These are phyloP conservation scores for Trachelus stipa DNA, from an alignment of 2,888 invertebrate genomes.

Conservation along the genomic window DNA sequence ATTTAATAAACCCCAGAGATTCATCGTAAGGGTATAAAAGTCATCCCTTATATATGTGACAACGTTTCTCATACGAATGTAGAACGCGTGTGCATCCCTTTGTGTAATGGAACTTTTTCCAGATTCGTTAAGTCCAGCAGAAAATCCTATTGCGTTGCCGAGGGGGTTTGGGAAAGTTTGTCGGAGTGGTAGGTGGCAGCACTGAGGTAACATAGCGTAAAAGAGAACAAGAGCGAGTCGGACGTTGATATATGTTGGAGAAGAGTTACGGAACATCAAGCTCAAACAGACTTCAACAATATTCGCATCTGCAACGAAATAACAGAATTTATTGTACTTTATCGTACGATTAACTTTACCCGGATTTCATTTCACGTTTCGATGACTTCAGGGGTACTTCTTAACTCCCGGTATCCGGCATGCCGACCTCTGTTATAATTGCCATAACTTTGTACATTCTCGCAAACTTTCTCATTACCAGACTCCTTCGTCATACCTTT, in stretches of 20 bases:
- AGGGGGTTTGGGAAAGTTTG: background rate
- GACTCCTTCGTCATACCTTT: conserved; percentile 12
- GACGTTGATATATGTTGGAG: background rate
- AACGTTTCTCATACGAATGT: background rate
- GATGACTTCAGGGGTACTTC: conserved; percentile 11
- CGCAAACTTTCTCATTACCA: conserved; percentile 23
- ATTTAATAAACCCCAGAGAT: background rate
- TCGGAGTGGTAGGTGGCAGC: background rate
- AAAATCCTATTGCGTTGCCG: background rate
- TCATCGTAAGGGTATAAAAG: background rate
- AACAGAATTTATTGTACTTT: background rate
- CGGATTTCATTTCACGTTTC: conserved; percentile 59
- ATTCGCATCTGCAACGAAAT: background rate
- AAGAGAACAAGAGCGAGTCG: background rate
- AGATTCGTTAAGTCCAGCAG: background rate
- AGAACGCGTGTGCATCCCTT: background rate
- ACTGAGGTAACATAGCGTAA: background rate
- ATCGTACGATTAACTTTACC: conserved; percentile 24
- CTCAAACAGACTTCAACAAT: background rate
- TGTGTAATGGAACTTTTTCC: background rate
- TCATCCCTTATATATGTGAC: background rate
- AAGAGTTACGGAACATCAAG: background rate
- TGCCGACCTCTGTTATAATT: conserved; percentile 47
- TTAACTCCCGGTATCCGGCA: conserved; percentile 32
- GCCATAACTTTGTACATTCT: conserved; percentile 53